phyloP scores from a whole-genome alignment of 2,113 vertebrate species.

The Engystomops pustulosus region DNA sequence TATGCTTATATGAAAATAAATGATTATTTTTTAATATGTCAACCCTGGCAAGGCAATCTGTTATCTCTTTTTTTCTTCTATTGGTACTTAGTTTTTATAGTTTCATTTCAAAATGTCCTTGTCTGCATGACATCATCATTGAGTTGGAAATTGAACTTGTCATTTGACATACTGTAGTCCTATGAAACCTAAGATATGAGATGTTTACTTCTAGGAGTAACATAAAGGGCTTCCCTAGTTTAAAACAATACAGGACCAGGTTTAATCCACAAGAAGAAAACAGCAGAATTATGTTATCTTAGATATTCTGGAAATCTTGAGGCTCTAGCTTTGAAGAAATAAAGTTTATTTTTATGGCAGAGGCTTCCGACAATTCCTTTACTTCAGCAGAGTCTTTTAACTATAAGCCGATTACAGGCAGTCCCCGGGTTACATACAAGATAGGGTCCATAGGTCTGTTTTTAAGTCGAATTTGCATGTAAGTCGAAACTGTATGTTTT shows the following conservation, averaged over 20 bases:
- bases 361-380: not conserved
- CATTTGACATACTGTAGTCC: conserved; percentile 29
- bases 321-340: not conserved
- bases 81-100: conserved; percentile 58
- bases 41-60: conserved; percentile 49
- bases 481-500: no score
- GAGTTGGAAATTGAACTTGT: conserved; percentile 47
- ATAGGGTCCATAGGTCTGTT: no score
- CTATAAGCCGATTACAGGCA: no score
- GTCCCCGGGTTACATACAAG: no score
- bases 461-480: no score
- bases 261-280: not conserved
- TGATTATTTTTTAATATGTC: conserved; percentile 51
- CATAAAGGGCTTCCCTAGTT: not conserved
- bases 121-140: conserved; percentile 44
- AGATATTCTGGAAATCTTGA: not conserved
- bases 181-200: not conserved
- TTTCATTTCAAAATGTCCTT: conserved; percentile 54
- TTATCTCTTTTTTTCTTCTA: conserved; percentile 49
- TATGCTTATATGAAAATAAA: conserved; percentile 40
- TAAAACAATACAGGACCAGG: not conserved
- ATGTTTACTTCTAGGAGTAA: not conserved
- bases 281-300: not conserved
- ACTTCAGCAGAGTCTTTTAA: not conserved
- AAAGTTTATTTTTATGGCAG: not conserved